A percentile compares a stretch with the other conserved stretches of the same genome.
Evolutionary conservation across 2,797 vertebrate species (phyloP).

Genomic region (Rhadinocentrus ornatus): DNA sequence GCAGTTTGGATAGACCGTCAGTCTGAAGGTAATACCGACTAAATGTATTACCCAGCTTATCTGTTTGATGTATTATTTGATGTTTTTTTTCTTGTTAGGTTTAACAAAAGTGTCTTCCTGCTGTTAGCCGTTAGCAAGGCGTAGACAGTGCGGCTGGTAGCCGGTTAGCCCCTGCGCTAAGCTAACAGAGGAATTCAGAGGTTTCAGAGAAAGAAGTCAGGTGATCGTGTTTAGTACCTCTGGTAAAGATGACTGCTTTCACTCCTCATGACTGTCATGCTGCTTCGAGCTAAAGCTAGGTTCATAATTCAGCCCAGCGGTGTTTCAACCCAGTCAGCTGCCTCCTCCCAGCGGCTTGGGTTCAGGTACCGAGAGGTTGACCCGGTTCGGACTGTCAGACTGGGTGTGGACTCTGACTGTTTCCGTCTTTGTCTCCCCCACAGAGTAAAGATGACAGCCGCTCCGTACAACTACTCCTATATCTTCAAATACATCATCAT

Average conservation of each 20-base stretch:
- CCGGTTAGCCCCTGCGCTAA: conserved; percentile 42
- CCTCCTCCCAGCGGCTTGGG: conserved; percentile 6
- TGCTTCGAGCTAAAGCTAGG: not conserved
- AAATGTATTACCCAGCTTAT: accelerated
- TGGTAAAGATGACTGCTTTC: not conserved
- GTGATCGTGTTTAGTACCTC: conserved; percentile 5
- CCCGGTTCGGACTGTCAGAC: not conserved
- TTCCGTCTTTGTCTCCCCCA: conserved; percentile 24
- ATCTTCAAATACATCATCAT: conserved; percentile 99
- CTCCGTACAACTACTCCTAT: conserved; percentile 99
- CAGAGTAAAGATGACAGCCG: conserved; percentile 94
- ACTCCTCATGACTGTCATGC: conserved; percentile 32
- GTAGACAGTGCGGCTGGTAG: conserved; percentile 50
- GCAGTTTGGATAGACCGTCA: conserved; percentile 15
- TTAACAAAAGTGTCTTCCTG: conserved; percentile 10
- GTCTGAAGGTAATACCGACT: conserved; percentile 41
- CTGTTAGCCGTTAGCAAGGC: conserved; percentile 61
- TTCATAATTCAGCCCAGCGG: not conserved
- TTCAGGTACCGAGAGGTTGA: not conserved
- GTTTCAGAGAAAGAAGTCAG: conserved; percentile 25
- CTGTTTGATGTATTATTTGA: accelerated
- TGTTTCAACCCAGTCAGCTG: conserved; percentile 9
- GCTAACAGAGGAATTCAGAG: conserved; percentile 4
- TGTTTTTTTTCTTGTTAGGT: not conserved
- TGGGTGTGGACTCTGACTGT: not conserved